Percentiles rank a stretch among this genome's conserved stretches.
These are phyloP conservation scores for Apogon talboti DNA, from an alignment of 2,797 vertebrate species.

Conservation along the genomic window DNA sequence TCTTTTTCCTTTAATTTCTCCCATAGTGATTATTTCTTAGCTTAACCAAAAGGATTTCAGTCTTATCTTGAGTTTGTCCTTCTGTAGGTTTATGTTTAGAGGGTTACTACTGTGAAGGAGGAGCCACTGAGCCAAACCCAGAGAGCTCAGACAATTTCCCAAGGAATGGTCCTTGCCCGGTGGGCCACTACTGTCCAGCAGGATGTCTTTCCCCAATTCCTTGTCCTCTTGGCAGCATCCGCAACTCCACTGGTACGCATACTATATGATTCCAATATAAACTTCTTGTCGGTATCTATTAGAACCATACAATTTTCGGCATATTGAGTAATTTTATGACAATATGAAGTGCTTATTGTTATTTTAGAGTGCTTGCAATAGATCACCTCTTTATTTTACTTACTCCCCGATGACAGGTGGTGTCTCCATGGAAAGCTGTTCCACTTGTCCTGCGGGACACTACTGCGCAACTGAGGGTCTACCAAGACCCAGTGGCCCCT, in stretches of 20 bases:
- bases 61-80: neutral
- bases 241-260: slow-evolving; percentile 84
- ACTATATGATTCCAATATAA: slow-evolving; percentile 4
- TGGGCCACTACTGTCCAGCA: slow-evolving; percentile 89
- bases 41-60: neutral
- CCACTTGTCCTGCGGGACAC: slow-evolving; percentile 86
- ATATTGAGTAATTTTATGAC: neutral
- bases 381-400: neutral
- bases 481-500: slow-evolving; percentile 83
- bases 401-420: slow-evolving; percentile 79
- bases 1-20: neutral
- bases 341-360: neutral
- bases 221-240: slow-evolving; percentile 89
- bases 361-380: no score
- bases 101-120: slow-evolving; percentile 90
- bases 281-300: neutral
- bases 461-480: slow-evolving; percentile 87
- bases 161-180: slow-evolving; percentile 88
- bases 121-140: slow-evolving; percentile 83
- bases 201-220: slow-evolving; percentile 84
- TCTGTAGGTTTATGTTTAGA: slow-evolving; percentile 85
- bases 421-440: slow-evolving; percentile 85
- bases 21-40: neutral
- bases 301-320: neutral
- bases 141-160: slow-evolving; percentile 68